phyloP scores from a whole-genome alignment of 1,140 invertebrate species.

The Gryllus bimaculatus region DNA sequence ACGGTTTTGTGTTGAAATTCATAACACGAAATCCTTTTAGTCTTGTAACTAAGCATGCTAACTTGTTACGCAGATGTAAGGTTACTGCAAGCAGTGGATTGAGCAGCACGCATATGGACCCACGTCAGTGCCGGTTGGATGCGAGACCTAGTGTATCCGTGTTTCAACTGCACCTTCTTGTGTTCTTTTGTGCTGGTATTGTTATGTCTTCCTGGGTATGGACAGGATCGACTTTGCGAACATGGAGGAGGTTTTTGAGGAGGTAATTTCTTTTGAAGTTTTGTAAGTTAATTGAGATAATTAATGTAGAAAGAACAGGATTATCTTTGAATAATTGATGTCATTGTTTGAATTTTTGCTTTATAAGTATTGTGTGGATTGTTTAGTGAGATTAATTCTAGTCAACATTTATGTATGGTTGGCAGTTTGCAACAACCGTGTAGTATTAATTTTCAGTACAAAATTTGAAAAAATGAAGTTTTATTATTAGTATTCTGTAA shows the following conservation, averaged over 20 bases:
- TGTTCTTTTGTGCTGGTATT: conserved; percentile 71
- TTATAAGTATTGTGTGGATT: no score
- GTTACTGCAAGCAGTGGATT: not conserved
- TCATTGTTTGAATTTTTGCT: no score
- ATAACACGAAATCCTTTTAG: not conserved
- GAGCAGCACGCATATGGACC: conserved; percentile 18
- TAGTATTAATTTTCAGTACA: no score
- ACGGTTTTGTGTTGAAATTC: not conserved
- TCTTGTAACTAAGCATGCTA: not conserved
- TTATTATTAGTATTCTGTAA: no score
- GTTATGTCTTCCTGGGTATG: conserved; percentile 90
- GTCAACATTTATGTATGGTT: no score
- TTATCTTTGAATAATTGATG: not conserved
- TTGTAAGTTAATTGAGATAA: not conserved
- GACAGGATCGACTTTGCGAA: conserved; percentile 69
- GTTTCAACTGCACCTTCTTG: conserved; percentile 68
- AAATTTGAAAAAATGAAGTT: no score
- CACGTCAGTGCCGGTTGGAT: conserved; percentile 49
- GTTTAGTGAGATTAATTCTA: no score
- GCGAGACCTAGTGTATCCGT: conserved; percentile 68
- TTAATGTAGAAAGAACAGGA: not conserved
- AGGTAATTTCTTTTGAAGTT: conserved; percentile 43
- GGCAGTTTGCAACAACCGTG: no score
- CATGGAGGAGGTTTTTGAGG: conserved; percentile 74
- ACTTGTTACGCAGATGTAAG: not conserved